Evolutionary conservation across 2,113 vertebrate genomes (phyloP).

Genomic region (Pseudorectes ferrugineus): DNA sequence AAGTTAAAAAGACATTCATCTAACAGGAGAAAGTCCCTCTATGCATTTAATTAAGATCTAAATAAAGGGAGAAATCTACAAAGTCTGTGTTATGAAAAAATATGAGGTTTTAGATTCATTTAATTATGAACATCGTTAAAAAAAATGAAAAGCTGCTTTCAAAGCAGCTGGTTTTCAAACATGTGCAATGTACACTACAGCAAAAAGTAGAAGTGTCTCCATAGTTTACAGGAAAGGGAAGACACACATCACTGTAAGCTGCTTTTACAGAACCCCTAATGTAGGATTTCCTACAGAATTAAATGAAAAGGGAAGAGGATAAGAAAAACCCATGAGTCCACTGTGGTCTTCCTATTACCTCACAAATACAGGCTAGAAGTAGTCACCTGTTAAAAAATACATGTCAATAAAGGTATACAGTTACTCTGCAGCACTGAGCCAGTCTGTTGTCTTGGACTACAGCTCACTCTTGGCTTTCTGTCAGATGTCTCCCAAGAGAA

Average conservation of each 20-base stretch:
- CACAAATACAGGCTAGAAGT: conserved; percentile 3
- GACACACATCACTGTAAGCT: not conserved
- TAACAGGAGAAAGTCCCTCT: not conserved
- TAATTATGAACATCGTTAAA: not conserved
- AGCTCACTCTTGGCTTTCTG: conserved; percentile 2
- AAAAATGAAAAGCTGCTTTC: not conserved
- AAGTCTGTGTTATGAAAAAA: not conserved
- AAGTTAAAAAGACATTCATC: not conserved
- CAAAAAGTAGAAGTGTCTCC: not conserved
- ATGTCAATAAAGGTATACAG: not conserved
- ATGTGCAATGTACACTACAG: not conserved
- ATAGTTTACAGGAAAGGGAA: not conserved
- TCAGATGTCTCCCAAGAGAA: conserved; percentile 5
- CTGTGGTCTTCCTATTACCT: not conserved
- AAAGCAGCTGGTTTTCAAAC: not conserved
- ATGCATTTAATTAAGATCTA: not conserved
- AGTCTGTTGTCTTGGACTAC: not conserved
- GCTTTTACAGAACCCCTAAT: not conserved
- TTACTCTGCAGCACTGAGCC: conserved; percentile 11
- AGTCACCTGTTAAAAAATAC: conserved; percentile 54
- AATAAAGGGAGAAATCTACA: not conserved
- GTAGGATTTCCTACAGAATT: not conserved
- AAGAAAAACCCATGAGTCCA: not conserved
- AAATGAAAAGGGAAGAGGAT: not conserved
- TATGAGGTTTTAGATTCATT: not conserved